phyloP scores from a whole-genome alignment of 2,113 vertebrate species.

The Pollachius pollachius region DNA sequence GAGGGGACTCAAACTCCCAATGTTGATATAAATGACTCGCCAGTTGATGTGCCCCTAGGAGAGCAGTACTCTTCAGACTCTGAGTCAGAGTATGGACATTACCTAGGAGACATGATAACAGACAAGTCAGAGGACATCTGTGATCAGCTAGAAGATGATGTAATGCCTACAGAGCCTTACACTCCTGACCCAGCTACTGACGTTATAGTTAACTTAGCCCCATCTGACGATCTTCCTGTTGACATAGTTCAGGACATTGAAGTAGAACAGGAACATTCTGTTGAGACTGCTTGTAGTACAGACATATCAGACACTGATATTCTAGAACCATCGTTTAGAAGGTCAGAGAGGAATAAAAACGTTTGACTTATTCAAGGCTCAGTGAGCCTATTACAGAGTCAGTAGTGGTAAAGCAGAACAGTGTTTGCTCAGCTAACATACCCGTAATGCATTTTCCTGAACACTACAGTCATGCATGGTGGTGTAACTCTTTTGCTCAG shows the following conservation, averaged over 20 bases:
- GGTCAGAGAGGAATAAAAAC: background rate
- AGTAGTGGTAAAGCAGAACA: background rate
- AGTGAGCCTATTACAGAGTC: background rate
- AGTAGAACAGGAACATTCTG: background rate
- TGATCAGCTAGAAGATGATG: background rate
- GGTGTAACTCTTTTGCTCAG: background rate
- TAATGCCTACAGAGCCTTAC: constrained; percentile 1
- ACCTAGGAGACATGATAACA: background rate
- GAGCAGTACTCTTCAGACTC: constrained; percentile 1
- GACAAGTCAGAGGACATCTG: background rate
- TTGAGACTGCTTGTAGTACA: background rate
- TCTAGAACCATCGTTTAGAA: background rate
- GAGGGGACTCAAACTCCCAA: background rate
- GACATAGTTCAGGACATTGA: background rate
- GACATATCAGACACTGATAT: background rate
- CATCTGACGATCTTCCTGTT: background rate
- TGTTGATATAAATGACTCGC: background rate
- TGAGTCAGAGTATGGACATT: constrained; percentile 1
- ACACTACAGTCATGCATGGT: background rate
- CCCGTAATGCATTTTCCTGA: background rate
- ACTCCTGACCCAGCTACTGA: background rate
- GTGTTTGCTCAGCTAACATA: background rate
- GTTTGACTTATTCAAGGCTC: background rate
- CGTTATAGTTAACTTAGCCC: background rate
- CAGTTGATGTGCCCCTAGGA: background rate